Evolutionary conservation across 2,797 vertebrate species (phyloP).

Genomic region (Argyrosomus regius): DNA sequence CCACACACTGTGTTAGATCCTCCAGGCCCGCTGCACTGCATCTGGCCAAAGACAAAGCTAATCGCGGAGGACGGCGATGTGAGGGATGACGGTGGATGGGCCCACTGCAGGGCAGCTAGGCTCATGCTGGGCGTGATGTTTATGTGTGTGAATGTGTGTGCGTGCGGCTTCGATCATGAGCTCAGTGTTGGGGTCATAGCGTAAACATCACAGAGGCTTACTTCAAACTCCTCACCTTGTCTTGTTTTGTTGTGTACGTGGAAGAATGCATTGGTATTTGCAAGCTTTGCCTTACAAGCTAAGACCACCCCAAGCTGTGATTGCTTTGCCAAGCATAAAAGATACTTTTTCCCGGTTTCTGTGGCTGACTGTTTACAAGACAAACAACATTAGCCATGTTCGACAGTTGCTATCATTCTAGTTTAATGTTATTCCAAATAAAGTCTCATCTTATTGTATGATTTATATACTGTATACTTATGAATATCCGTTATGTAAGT

Average conservation of each 20-base stretch:
- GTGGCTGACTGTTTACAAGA: constrained; percentile 59
- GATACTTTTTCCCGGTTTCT: constrained; percentile 49
- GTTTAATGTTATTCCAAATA: constrained; percentile 57
- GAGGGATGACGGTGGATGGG: constrained; percentile 72
- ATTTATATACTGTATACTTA: constrained; percentile 50
- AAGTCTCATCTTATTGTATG: constrained; percentile 52
- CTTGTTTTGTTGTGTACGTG: constrained; percentile 15
- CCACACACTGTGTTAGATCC: constrained; percentile 72
- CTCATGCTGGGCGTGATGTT: constrained; percentile 78
- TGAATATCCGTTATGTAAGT: constrained; percentile 2
- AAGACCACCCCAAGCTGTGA: constrained; percentile 43
- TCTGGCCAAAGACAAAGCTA: constrained; percentile 78
- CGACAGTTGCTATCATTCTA: constrained; percentile 39
- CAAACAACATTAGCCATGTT: constrained; percentile 61
- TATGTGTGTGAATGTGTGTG: constrained; percentile 60
- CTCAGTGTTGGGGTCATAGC: constrained; percentile 72
- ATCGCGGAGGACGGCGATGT: constrained; percentile 76
- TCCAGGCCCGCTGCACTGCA: constrained; percentile 71
- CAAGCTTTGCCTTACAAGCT: constrained; percentile 48
- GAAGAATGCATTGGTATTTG: constrained; percentile 28
- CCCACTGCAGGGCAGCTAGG: constrained; percentile 72
- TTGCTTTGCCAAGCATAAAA: constrained; percentile 52
- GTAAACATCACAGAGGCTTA: constrained; percentile 73
- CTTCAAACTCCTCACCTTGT: constrained; percentile 64
- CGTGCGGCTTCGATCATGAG: constrained; percentile 57